These are phyloP conservation scores for Rotaria magnacalcarata DNA, from an alignment of 2,888 invertebrate species.

Conservation along the genomic window DNA sequence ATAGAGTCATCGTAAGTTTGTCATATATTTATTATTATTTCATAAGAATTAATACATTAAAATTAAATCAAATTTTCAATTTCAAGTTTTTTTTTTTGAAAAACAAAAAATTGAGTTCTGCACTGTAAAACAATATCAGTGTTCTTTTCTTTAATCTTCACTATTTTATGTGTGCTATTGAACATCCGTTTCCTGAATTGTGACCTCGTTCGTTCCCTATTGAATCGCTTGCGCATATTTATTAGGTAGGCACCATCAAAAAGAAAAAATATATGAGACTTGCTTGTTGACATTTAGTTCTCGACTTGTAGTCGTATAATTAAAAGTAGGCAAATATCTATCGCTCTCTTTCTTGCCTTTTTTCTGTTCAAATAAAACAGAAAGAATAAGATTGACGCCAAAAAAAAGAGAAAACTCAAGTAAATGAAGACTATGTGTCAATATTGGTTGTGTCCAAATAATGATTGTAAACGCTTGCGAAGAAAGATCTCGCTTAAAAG, in stretches of 20 bases:
- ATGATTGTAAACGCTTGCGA: background rate
- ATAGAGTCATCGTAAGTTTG: no score
- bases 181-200: conserved; percentile 10
- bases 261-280: background rate
- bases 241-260: conserved; percentile 29
- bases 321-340: conserved; percentile 16
- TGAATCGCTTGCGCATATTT: conserved; percentile 8
- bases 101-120: no score
- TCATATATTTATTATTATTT: no score
- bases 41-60: no score
- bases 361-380: conserved; percentile 22
- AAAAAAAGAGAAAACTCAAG: background rate
- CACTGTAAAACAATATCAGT: background rate
- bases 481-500: background rate
- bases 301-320: conserved; percentile 5
- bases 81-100: no score
- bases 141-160: background rate
- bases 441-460: conserved; percentile 4
- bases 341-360: background rate
- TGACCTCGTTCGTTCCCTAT: background rate
- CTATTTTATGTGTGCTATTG: background rate
- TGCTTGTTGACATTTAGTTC: conserved; percentile 16
- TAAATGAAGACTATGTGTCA: background rate
- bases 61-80: no score
- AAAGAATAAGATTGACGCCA: conserved; percentile 1